Evolutionary conservation across 1,140 invertebrate genomes (phyloP).

Genomic region (Macrobrachium nipponense): DNA sequence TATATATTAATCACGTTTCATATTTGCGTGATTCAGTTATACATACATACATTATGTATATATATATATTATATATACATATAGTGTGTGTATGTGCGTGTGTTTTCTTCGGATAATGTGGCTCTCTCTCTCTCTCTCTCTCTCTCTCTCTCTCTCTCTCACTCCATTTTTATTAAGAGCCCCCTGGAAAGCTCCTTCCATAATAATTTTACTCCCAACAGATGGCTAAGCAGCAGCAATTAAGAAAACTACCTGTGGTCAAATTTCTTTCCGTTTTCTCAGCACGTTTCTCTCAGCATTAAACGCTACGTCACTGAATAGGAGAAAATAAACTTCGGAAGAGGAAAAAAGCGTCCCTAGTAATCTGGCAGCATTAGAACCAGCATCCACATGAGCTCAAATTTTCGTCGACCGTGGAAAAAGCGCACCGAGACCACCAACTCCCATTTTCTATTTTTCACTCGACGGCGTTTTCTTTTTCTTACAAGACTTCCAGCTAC

Average conservation of each 20-base stretch:
- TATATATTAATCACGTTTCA: no score
- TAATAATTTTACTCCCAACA: neutral
- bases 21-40: no score
- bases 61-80: no score
- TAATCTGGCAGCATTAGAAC: slow-evolving; percentile 35
- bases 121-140: neutral
- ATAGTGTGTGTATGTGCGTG: no score
- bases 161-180: no score
- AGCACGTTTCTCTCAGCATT: no score
- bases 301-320: neutral
- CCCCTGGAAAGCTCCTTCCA: neutral
- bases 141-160: neutral
- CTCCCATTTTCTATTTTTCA: slow-evolving; percentile 9
- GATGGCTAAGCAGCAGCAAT: neutral
- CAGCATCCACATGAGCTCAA: slow-evolving; percentile 25
- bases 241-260: no score
- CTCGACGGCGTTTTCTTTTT: slow-evolving; percentile 10
- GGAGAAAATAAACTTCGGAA: neutral
- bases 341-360: neutral
- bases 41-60: no score
- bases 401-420: neutral
- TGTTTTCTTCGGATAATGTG: no score
- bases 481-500: neutral
- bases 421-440: neutral
- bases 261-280: no score